A percentile compares a stretch with the other conserved stretches of the same genome.
Conservation (phyloP, 1,140 invertebrate species). For the Papilio helenus region DNA sequence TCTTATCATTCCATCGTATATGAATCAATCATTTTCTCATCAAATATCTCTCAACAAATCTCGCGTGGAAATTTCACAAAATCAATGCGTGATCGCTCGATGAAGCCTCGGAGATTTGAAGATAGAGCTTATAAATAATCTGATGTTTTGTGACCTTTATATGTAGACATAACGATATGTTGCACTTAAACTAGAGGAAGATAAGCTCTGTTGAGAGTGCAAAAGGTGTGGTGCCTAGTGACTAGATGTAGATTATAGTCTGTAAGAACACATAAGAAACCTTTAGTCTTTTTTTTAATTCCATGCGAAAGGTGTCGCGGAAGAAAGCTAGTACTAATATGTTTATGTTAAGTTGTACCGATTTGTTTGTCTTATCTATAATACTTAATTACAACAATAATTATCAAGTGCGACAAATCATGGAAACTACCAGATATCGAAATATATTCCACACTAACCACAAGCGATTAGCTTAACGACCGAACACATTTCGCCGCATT, state of each 20-base stretch:
- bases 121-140: neutral
- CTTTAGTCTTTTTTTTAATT: too few species aligned
- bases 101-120: neutral
- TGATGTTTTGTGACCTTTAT: too few species aligned
- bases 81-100: neutral
- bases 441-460: slow-evolving; percentile 10
- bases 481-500: slow-evolving; percentile 10
- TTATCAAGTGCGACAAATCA: neutral
- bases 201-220: too few species aligned
- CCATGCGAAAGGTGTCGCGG: too few species aligned
- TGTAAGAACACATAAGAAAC: too few species aligned
- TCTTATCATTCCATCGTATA: neutral
- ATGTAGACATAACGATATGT: too few species aligned
- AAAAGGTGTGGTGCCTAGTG: too few species aligned
- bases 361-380: neutral
- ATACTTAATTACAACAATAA: neutral
- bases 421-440: neutral
- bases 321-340: too few species aligned
- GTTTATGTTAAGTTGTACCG: neutral
- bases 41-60: slow-evolving; percentile 8
- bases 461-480: neutral
- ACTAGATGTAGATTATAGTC: too few species aligned
- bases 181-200: too few species aligned
- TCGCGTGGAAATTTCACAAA: neutral
- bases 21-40: slow-evolving; percentile 11